These are phyloP conservation scores for Acanthiza pusilla DNA, from an alignment of 2,797 vertebrate genomes.

Conservation along the genomic window DNA sequence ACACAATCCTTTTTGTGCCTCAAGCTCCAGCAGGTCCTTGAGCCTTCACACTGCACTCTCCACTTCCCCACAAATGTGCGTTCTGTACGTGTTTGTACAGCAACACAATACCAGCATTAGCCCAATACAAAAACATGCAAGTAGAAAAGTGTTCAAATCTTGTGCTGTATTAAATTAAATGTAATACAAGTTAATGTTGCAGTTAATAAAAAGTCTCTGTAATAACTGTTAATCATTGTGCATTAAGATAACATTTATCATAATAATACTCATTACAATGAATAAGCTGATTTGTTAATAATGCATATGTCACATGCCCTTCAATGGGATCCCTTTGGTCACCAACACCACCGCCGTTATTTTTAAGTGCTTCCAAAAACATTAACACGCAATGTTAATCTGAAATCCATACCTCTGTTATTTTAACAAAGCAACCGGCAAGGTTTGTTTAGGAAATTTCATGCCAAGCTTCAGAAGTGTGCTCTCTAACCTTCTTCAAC, in stretches of 20 bases:
- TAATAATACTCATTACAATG: slow-evolving; percentile 20
- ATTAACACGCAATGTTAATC: slow-evolving; percentile 48
- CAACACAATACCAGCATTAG: slow-evolving; percentile 58
- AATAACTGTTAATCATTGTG: slow-evolving; percentile 20
- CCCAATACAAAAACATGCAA: slow-evolving; percentile 24
- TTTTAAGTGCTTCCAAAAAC: slow-evolving; percentile 57
- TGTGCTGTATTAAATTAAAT: slow-evolving; percentile 3
- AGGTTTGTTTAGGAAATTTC: slow-evolving; percentile 89
- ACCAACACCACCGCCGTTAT: neutral
- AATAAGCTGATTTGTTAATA: slow-evolving; percentile 27
- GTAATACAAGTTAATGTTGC: slow-evolving; percentile 18
- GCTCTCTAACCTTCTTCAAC: slow-evolving; percentile 76
- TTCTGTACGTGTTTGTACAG: slow-evolving; percentile 35
- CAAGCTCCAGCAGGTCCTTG: neutral
- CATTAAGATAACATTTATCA: slow-evolving; percentile 41
- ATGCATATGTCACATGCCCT: neutral
- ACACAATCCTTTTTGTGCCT: neutral
- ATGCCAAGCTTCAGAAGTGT: slow-evolving; percentile 80
- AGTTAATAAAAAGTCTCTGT: slow-evolving; percentile 5
- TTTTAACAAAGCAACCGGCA: slow-evolving; percentile 57
- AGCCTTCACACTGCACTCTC: neutral
- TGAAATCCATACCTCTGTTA: slow-evolving; percentile 67
- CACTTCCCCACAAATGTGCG: neutral
- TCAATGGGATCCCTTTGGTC: neutral
- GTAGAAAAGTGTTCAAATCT: neutral